Percentiles rank a stretch among this genome's conserved stretches.
phyloP scores from a whole-genome alignment of 2,797 vertebrate genomes.

The Peromyscus eremicus region DNA sequence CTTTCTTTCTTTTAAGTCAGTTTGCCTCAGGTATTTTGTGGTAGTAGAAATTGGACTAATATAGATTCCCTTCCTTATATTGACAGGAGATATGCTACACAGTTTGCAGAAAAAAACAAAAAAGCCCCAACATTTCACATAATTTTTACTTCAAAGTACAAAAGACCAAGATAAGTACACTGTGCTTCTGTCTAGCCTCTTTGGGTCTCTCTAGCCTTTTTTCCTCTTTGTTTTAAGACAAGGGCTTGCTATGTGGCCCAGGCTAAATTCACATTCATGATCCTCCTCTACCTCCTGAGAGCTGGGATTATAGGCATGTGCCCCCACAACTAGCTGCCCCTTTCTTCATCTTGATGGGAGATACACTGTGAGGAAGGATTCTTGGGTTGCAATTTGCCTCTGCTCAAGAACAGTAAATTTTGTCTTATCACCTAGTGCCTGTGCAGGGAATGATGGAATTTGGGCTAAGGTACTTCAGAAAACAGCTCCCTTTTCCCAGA shows the following conservation, averaged over 20 bases:
- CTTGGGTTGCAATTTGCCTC: not conserved
- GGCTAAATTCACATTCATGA: not conserved
- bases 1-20: not conserved
- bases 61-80: not conserved
- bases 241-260: not conserved
- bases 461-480: not conserved
- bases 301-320: not conserved
- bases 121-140: not conserved
- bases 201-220: not conserved
- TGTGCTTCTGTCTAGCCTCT: not conserved
- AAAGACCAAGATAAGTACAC: not conserved
- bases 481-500: not conserved
- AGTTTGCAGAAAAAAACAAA: conserved; percentile 4
- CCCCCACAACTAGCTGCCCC: not conserved
- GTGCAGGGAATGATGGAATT: conserved; percentile 13
- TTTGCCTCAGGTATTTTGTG: not conserved
- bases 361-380: not conserved
- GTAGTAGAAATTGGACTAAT: not conserved
- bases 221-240: not conserved
- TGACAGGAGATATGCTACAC: not conserved
- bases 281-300: not conserved
- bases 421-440: not conserved
- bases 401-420: conserved; percentile 10
- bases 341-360: conserved; percentile 1
- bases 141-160: not conserved